phyloP scores from a whole-genome alignment of 2,888 invertebrate genomes.

The Chalcis sispes region DNA sequence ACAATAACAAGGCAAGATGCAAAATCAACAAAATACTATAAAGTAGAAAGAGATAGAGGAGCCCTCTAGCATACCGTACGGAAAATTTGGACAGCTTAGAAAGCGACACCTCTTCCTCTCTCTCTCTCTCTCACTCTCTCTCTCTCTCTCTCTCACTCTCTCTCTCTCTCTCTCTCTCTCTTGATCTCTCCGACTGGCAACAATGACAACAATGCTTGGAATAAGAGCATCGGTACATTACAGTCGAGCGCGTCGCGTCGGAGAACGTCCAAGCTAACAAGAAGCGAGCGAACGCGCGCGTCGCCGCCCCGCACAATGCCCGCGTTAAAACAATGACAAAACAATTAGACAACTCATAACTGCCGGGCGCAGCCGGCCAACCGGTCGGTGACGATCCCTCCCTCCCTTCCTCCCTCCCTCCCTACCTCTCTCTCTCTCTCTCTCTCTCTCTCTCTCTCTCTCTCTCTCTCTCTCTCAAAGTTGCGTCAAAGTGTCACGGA shows the following conservation, averaged over 20 bases:
- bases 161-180: too few species aligned
- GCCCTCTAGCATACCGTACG: too few species aligned
- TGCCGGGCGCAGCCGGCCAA: conserved; percentile 68
- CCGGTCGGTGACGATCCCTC: background rate
- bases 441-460: conserved; percentile 36
- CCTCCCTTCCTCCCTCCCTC: background rate
- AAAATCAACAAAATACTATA: too few species aligned
- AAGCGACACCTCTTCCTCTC: too few species aligned
- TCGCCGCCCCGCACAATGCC: conserved; percentile 30
- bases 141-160: too few species aligned
- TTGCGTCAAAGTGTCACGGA: conserved; percentile 74
- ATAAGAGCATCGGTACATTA: conserved; percentile 45
- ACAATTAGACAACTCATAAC: conserved; percentile 76
- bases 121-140: too few species aligned
- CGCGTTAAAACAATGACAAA: conserved; percentile 72
- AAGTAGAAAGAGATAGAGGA: too few species aligned
- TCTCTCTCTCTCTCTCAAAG: conserved; percentile 61
- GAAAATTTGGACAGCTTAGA: too few species aligned
- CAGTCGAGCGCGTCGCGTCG: conserved; percentile 18
- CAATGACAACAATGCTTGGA: conserved; percentile 35
- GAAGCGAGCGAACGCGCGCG: conserved; percentile 2
- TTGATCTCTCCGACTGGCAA: conserved; percentile 5
- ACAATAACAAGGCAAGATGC: too few species aligned
- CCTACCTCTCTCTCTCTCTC: conserved; percentile 40
- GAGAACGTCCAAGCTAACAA: conserved; percentile 24